Conservation (phyloP, 1,140 invertebrate species). For the Drosophila bifasciata region DNA sequence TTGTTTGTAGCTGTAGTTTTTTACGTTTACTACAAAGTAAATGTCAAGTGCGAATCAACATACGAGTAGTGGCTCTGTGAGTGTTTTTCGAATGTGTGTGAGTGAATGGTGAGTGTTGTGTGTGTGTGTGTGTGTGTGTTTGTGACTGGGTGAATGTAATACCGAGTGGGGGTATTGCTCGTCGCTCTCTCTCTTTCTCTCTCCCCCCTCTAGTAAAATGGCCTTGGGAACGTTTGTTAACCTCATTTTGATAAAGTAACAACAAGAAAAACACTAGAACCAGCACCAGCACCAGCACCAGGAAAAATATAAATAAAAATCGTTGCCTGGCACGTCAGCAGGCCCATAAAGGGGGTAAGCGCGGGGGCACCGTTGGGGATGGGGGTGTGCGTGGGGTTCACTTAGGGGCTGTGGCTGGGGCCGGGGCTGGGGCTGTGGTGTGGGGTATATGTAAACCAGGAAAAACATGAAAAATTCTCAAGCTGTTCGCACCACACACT, state of each 20-base stretch:
- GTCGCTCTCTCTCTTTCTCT: too few relatives aligned
- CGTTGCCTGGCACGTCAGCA: constrained; percentile 63
- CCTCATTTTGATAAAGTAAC: constrained; percentile 75
- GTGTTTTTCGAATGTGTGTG: constrained; percentile 12
- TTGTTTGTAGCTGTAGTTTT: constrained; percentile 46
- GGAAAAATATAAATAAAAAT: constrained; percentile 56
- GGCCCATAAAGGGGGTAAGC: background rate
- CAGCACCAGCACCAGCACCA: constrained; percentile 31
- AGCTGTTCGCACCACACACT: constrained; percentile 8
- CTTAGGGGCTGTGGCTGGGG: background rate
- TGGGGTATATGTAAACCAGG: constrained; percentile 16
- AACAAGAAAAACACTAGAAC: constrained; percentile 20
- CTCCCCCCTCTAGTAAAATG: constrained; percentile 56
- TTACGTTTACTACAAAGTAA: constrained; percentile 74
- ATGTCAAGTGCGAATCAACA: constrained; percentile 77
- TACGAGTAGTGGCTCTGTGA: background rate
- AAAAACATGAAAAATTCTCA: constrained; percentile 33
- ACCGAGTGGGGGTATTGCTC: constrained; percentile 23
- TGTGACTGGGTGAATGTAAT: constrained; percentile 29
- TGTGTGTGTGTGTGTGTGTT: constrained; percentile 38
- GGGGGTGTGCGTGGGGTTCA: constrained; percentile 12
- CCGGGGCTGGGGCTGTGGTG: too few relatives aligned
- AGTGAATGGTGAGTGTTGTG: constrained; percentile 26
- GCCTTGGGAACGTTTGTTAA: constrained; percentile 81
- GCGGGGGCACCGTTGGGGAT: constrained; percentile 16